A percentile compares a stretch with the other conserved stretches of the same genome.
Conservation (phyloP, 2,113 vertebrate species). For the Hypomesus transpacificus region DNA sequence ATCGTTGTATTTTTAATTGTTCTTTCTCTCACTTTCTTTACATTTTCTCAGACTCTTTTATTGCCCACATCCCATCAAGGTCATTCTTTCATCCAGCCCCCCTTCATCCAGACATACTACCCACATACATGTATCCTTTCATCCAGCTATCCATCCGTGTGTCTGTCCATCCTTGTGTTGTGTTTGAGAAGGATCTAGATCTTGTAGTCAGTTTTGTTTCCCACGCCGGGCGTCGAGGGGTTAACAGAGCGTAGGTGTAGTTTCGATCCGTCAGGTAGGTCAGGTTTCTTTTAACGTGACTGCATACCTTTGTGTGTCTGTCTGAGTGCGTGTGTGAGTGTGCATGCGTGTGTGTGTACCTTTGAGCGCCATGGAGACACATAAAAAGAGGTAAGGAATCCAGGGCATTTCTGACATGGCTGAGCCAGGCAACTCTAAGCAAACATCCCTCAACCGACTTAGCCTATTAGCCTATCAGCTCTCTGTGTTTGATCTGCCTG, state of each 20-base stretch:
- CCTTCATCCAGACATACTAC: neutral
- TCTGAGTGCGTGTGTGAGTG: slow-evolving; percentile 16
- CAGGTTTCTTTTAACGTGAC: slow-evolving; percentile 76
- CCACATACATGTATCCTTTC: slow-evolving; percentile 32
- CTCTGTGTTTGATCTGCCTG: slow-evolving; percentile 32
- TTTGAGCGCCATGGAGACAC: slow-evolving; percentile 51
- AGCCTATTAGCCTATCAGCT: slow-evolving; percentile 30
- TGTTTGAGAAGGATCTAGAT: slow-evolving; percentile 67
- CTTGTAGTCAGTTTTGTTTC: slow-evolving; percentile 65
- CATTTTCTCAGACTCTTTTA: neutral
- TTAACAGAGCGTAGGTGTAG: slow-evolving; percentile 77
- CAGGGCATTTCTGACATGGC: slow-evolving; percentile 52
- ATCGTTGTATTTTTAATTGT: slow-evolving; percentile 8
- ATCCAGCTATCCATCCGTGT: slow-evolving; percentile 26
- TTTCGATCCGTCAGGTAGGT: slow-evolving; percentile 82
- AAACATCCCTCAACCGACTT: slow-evolving; percentile 31
- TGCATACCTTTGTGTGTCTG: slow-evolving; percentile 65
- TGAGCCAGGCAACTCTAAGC: slow-evolving; percentile 43
- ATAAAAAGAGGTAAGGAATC: slow-evolving; percentile 56
- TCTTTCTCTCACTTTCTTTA: neutral
- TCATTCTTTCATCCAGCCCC: slow-evolving; percentile 17
- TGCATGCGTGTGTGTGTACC: slow-evolving; percentile 15
- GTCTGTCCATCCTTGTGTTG: slow-evolving; percentile 18
- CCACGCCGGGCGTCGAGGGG: slow-evolving; percentile 66
- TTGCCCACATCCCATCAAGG: neutral